Conservation (phyloP, 2,797 vertebrate genomes). For the Anolis apletophallus region DNA sequence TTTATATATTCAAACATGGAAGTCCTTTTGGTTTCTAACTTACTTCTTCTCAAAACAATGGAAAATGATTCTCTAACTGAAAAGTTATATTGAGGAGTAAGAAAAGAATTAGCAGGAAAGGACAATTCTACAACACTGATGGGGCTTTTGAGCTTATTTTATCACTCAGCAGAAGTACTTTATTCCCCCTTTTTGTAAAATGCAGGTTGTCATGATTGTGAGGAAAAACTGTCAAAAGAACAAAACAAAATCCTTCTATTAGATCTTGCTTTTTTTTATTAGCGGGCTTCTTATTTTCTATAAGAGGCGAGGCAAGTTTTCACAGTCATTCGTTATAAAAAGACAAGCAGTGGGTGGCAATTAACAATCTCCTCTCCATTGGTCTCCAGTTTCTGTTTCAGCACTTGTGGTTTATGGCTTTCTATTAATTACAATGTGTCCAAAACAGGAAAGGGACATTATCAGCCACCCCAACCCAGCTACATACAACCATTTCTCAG, state of each 20-base stretch:
- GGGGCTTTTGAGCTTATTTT: not conserved
- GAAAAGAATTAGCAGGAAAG: not conserved
- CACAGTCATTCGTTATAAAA: not conserved
- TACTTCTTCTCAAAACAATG: not conserved
- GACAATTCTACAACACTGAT: not conserved
- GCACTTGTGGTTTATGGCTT: slow-evolving; percentile 13
- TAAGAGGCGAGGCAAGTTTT: not conserved
- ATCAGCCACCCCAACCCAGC: not conserved
- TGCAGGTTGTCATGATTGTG: not conserved
- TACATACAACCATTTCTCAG: not conserved
- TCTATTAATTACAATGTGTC: not conserved
- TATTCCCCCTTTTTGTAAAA: not conserved
- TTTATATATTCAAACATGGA: not conserved
- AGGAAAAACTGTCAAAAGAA: not conserved
- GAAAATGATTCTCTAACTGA: not conserved
- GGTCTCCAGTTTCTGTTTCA: not conserved
- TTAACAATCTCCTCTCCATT: not conserved
- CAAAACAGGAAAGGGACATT: not conserved
- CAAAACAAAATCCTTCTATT: not conserved
- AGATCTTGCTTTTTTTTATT: slow-evolving; percentile 22
- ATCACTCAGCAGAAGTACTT: slow-evolving; percentile 2
- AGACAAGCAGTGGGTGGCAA: not conserved
- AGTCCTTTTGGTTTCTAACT: not conserved
- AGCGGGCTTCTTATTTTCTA: not conserved
- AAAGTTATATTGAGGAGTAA: not conserved